These are phyloP conservation scores for Lepisosteus oculatus DNA, from an alignment of 2,113 vertebrate species.

Conservation along the genomic window DNA sequence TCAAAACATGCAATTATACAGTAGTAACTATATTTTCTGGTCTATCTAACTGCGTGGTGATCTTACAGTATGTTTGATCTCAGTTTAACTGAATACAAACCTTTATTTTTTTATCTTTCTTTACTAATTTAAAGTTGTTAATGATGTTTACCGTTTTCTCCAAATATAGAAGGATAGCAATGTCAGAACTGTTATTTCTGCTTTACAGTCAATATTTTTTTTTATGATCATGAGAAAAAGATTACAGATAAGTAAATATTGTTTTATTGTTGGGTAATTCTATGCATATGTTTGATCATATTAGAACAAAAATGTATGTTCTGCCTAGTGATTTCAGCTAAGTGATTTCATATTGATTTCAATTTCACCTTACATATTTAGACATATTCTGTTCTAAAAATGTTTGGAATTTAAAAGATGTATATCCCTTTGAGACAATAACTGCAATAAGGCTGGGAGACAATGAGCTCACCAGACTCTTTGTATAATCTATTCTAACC, in stretches of 20 bases:
- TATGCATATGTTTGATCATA: too few relatives aligned
- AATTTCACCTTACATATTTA: too few relatives aligned
- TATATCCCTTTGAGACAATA: too few relatives aligned
- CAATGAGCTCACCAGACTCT: too few relatives aligned
- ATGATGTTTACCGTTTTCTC: conserved; percentile 8
- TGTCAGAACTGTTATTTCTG: conserved; percentile 3
- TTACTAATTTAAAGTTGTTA: conserved; percentile 9
- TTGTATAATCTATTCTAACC: too few relatives aligned
- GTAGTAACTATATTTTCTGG: conserved; percentile 27
- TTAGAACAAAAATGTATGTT: neutral
- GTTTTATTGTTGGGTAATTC: neutral
- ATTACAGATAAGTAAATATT: neutral
- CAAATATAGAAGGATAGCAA: neutral
- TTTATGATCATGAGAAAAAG: too few relatives aligned
- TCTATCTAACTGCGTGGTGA: conserved; percentile 32
- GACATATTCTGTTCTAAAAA: too few relatives aligned
- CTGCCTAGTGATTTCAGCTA: too few relatives aligned
- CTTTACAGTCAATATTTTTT: neutral
- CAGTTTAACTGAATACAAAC: conserved; percentile 18
- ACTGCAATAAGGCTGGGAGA: too few relatives aligned
- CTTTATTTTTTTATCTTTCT: conserved; percentile 32
- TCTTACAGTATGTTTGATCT: conserved; percentile 12
- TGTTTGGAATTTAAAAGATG: too few relatives aligned
- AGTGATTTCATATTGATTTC: too few relatives aligned
- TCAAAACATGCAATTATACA: conserved; percentile 52